Evolutionary conservation across 2,797 vertebrate species (phyloP), one percentile per base, ranked within the genome.

Genomic region (Phylloscopus collybita): DNA sequence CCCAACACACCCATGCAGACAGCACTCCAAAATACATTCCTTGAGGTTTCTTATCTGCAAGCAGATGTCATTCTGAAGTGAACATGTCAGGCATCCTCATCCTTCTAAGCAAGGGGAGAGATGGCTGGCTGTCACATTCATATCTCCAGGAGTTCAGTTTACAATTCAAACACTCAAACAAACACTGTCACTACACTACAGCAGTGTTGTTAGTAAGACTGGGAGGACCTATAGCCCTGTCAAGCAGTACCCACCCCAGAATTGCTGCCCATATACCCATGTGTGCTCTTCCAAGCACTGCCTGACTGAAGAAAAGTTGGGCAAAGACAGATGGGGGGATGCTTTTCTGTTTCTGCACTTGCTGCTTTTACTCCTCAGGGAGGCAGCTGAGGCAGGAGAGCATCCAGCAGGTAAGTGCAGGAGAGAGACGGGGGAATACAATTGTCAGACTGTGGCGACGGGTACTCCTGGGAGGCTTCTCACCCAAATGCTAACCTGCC

Each of bases 401-500:
- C 53, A 76, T 67, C 36, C 67, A 88, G 79, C 87, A 91, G 79
- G 72, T 67, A 80, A 80, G 67, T 82, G 67, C 71, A 61, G 36
- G 57, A 50, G 87, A 51, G 78, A 87, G 64, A 40, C 32, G 2
- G 19, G 75, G 92, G 81, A 96, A 90, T 78, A 61, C 0, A 0
- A 18, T 30, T 73, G 86, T 76, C 91, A 92, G 64, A 27, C 40
- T 91, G 50, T 27, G 49, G 60, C 64, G 82, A 56, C 26, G 0
- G 86, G 79, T 91, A 40, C n/a, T 66, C 71, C 67, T 82, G 57
- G 27, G 67, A 93, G 90, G 34, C 53, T 86, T 95, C 65, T 69
- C 54, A 78, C n/a, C 74, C 61, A 64, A 59, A 72, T 20, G 81
- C 51, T 75, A 30, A 89, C 23, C 75, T 80, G 49, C 16, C 13